These are phyloP conservation scores for Mico argentatus DNA, from an alignment of 2,797 vertebrate species.

Conservation along the genomic window DNA sequence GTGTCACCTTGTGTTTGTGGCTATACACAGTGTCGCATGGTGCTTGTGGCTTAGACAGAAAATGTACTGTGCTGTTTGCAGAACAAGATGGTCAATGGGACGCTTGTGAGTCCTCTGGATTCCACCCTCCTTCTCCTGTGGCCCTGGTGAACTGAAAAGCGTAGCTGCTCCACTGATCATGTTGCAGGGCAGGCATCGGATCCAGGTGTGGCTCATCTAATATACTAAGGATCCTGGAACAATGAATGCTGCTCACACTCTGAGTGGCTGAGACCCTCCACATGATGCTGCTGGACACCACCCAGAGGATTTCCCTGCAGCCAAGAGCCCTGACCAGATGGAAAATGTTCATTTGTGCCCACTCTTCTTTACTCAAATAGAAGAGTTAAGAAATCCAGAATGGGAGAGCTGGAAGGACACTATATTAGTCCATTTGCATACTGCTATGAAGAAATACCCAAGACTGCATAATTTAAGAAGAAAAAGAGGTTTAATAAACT, in stretches of 20 bases:
- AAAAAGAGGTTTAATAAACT: no score
- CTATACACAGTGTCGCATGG: no score
- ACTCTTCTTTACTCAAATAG: not conserved
- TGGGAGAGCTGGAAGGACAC: not conserved
- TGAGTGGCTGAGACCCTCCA: fast-evolving
- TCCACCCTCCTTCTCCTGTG: no score
- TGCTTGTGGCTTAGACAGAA: not conserved
- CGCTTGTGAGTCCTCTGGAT: fast-evolving
- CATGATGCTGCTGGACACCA: fast-evolving
- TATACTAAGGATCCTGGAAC: fast-evolving
- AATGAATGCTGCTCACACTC: fast-evolving
- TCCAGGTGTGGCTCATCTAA: fast-evolving
- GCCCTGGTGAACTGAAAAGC: fast-evolving
- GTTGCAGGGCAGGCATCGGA: fast-evolving
- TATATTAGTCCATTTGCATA: no score
- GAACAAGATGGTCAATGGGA: fast-evolving
- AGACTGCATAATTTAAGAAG: no score
- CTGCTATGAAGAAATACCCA: no score
- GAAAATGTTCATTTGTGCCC: fast-evolving
- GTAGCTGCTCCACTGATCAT: fast-evolving
- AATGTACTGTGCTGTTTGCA: fast-evolving
- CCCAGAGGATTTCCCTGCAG: fast-evolving
- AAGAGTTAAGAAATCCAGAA: no score
- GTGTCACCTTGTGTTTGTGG: not conserved
- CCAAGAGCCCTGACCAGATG: fast-evolving